Evolutionary conservation across 2,113 vertebrate species (phyloP).

Genomic region (Triplophysa tibetana): DNA sequence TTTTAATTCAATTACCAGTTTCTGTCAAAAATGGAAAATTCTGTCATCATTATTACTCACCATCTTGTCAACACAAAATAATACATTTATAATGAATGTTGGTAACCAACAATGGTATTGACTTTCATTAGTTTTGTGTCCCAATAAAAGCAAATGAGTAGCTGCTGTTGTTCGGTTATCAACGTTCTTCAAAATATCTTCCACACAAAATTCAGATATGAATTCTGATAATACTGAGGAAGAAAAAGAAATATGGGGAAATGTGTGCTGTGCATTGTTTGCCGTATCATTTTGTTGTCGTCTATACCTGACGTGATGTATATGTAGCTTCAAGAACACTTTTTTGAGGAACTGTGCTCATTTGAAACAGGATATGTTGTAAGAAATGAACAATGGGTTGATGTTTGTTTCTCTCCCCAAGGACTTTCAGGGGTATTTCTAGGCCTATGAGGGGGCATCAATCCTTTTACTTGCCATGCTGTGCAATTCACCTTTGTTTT

Average conservation of each 20-base stretch:
- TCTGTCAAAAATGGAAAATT: no score
- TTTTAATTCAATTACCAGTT: no score
- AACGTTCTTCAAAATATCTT: no score
- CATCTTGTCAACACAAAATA: no score
- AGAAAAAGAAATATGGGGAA: not conserved
- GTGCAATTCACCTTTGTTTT: constrained; percentile 2
- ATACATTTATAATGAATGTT: no score
- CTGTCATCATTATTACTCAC: no score
- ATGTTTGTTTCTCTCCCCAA: not conserved
- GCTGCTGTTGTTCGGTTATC: no score
- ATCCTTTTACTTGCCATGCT: not conserved
- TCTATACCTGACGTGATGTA: not conserved
- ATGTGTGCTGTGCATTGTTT: not conserved
- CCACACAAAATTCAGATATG: no score
- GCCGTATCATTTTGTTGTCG: not conserved
- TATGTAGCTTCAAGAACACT: not conserved
- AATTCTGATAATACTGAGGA: not conserved
- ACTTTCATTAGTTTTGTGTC: no score
- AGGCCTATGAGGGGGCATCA: not conserved
- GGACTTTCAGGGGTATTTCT: not conserved
- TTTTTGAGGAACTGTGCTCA: not conserved
- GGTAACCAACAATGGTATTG: no score
- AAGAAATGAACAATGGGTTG: not conserved
- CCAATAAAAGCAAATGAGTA: no score
- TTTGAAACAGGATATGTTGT: not conserved